These are phyloP conservation scores for Telenomus remus DNA, from an alignment of 1,140 invertebrate species.

Conservation along the genomic window DNA sequence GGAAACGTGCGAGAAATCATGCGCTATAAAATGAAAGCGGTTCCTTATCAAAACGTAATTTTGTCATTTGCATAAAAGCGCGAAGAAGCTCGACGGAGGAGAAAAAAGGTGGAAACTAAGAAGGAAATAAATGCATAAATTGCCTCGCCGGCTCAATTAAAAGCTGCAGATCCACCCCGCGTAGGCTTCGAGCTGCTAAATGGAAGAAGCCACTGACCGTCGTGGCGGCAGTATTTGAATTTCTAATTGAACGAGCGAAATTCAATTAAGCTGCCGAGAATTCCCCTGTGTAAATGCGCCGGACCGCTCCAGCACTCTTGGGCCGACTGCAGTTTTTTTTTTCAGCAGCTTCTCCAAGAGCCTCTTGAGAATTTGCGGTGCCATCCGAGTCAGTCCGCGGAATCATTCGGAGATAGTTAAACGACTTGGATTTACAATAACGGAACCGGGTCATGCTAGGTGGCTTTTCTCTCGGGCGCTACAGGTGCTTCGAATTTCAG, in stretches of 20 bases:
- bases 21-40: not conserved
- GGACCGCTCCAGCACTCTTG: slow-evolving; percentile 26
- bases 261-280: slow-evolving; percentile 51
- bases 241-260: slow-evolving; percentile 55
- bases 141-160: slow-evolving; percentile 32
- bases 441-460: too few species aligned
- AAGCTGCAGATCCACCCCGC: slow-evolving; percentile 25
- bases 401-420: too few species aligned
- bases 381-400: too few species aligned
- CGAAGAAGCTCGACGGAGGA: slow-evolving; percentile 14
- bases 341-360: slow-evolving; percentile 22
- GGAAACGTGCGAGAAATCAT: too few species aligned
- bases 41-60: slow-evolving; percentile 49
- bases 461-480: slow-evolving; percentile 2
- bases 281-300: slow-evolving; percentile 21
- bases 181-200: slow-evolving; percentile 31
- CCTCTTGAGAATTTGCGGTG: too few species aligned
- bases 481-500: slow-evolving; percentile 50
- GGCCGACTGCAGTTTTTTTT: slow-evolving; percentile 21
- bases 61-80: slow-evolving; percentile 39
- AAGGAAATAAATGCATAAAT: slow-evolving; percentile 51
- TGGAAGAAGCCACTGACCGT: slow-evolving; percentile 51
- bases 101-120: slow-evolving; percentile 20
- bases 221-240: slow-evolving; percentile 44
- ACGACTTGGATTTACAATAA: too few species aligned